Evolutionary conservation across 2,888 invertebrate genomes (phyloP), one percentile per base, ranked within the genome.

Genomic region (Plagiodera versicolora): DNA sequence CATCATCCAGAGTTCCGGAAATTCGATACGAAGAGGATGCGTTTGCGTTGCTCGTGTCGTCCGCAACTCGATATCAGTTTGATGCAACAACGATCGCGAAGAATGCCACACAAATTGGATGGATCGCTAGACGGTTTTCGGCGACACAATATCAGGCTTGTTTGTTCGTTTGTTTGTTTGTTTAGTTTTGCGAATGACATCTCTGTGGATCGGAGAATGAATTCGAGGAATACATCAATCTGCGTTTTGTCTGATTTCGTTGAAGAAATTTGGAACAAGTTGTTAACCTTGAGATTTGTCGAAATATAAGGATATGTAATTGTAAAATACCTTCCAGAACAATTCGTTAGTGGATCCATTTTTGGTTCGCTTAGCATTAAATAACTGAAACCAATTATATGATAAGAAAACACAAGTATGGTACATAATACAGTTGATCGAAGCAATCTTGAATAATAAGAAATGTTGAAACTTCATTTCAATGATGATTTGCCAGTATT

Each of bases 51-150:
- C 57, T 28, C 44, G 50, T 30, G 60, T 47, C 56, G 63, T 49
- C 60, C 46, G 66, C 58, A 66, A 66, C 61, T 55, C 53, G 61
- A 66, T 66, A 66, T 60, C 61, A 44, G 57, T 39, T 30, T 39
- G 58, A 57, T 50, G 60, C 65, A 61, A 65, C 63, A 62, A 65
- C 60, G 61, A 58, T 32, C 28, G 44, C 61, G 53, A 59, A 58
- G 63, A 66, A 63, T 61, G 63, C 32, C 11, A 39, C 51, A 58
- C 66, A 64, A 63, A 66, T 61, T 61, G 59, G 56, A 39, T 39
- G 39, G 39, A 39, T n/a, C 39, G 39, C 39, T 39, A 8, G 39
- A 14, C 39, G 14, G 39, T 39, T 39, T 39, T 39, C 6, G 14
- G 39, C 39, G 39, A 11, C 39, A 39, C 39, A n/a, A 9, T 39